Evolutionary conservation across 2,888 invertebrate species (phyloP), one percentile per base, ranked within the genome.

Genomic region (Schizaphis graminum): DNA sequence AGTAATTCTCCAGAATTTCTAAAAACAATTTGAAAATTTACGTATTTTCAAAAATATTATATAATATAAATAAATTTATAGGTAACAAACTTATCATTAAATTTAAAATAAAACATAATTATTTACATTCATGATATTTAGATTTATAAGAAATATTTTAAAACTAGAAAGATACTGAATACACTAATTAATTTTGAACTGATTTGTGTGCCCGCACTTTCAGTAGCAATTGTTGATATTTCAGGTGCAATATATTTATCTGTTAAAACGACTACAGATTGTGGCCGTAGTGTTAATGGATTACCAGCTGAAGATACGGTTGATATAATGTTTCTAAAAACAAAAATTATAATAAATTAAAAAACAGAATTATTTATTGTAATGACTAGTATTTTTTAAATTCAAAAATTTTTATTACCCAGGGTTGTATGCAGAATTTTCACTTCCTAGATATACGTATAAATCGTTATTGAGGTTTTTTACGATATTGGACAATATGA

Each of bases 331-430:
- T 16, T 53, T 24, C 92, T 92, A 24, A 44, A 87, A 88, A 24
- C 11, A 85, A 16, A 85, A 91, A 44, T 41, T 26, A 35, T 0
- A 28, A 47, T 67, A 24, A 67, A 61, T 47, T 10, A 8, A 53
- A 53, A 35, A 35, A 77, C n/a, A 67, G 16, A 16, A 28, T 28
- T 10, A 11, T 11, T 61, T 11, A 28, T 28, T 28, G 61, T 26
- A 57, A 57, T 7, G 1, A 57, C 28, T 3, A 28, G 3, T 10
- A 11, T 10, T 4, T 61, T 67, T 67, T 41, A 16, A 67, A 2
- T 67, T 16, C 24, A n/a, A 91, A 61, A 21, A 35, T 1, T 49
- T 7, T 57, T 26, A 57, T 92, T 85, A 94, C 94, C 94, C 94
- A 26, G 35, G 13, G 8, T 35, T 67, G 41, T 93, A 88, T 24